A percentile compares a stretch with the other conserved stretches of the same genome.
Evolutionary conservation across 2,888 invertebrate species (phyloP).

Genomic region (Abrostola tripartita): DNA sequence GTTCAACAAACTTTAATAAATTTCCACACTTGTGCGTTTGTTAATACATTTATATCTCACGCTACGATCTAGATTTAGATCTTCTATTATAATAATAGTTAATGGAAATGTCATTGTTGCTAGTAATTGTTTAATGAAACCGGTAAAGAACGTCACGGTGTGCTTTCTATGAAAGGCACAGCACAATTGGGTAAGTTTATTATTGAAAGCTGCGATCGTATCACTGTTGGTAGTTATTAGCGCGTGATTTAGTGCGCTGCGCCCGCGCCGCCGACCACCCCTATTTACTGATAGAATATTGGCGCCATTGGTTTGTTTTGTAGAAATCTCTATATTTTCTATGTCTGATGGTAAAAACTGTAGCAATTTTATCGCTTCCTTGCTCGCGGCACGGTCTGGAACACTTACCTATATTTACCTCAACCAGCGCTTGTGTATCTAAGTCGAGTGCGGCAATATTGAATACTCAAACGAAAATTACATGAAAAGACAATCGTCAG

Average conservation of each 20-base stretch:
- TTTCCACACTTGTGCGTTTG: slow-evolving; percentile 38
- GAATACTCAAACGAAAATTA: too few species aligned
- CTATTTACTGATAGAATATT: slow-evolving; percentile 75
- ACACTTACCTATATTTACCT: slow-evolving; percentile 12
- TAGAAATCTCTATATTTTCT: slow-evolving; percentile 61
- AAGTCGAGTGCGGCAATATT: neutral
- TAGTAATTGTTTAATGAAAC: slow-evolving; percentile 77
- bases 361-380: slow-evolving; percentile 25
- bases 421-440: neutral
- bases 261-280: slow-evolving; percentile 75
- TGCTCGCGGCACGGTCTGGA: slow-evolving; percentile 9
- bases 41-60: slow-evolving; percentile 51
- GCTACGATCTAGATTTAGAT: slow-evolving; percentile 64
- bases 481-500: too few species aligned
- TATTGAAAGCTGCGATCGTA: slow-evolving; percentile 86
- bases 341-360: slow-evolving; percentile 43
- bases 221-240: slow-evolving; percentile 83
- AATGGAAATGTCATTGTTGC: slow-evolving; percentile 79
- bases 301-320: slow-evolving; percentile 58
- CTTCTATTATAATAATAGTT: slow-evolving; percentile 68
- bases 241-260: slow-evolving; percentile 80
- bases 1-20: slow-evolving; percentile 20
- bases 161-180: slow-evolving; percentile 80
- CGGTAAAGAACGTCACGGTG: slow-evolving; percentile 75
- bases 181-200: slow-evolving; percentile 81